Evolutionary conservation across 2,888 invertebrate genomes (phyloP), one percentile per base, ranked within the genome.

Genomic region (Cryptocephalus moraei): DNA sequence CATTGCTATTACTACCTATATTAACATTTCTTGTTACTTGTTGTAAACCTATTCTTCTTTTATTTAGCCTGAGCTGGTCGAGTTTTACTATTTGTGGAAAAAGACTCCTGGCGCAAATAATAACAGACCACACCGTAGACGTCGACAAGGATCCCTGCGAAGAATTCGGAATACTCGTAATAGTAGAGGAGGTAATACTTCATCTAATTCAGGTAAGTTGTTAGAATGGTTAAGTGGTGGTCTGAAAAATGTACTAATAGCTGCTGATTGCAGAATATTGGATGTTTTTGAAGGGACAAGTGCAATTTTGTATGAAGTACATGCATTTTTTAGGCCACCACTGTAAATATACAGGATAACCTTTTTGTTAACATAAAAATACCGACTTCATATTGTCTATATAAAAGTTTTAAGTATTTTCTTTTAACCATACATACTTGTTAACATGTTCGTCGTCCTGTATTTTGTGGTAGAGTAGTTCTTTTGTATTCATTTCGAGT

Each of bases 21-120:
- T n/a, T n/a, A n/a, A n/a, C n/a, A n/a, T 45, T 46, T 40, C 36
- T 31, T 39, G 33, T 47, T 48, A 39, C 33, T n/a, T n/a, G n/a
- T n/a, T n/a, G n/a, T 43, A 32, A 33, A 39, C 10, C 13, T n/a
- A 32, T n/a, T 8, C 34, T 44, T 39, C 44, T 46, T 22, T 22
- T 6, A 58, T 64, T 63, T 56, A 86, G 85, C 86, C 93, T 47
- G 96, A 99, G 70, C 75, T 99, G 65, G 95, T 99, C 46, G 95
- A 96, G 71, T 99, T 92, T 75, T 99, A 99, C 74, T 99, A 99
- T 75, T 78, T 95, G 66, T 99, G 99, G 99, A 99, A 99, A 77
- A 99, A 97, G 76, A 95, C 96, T 36, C 93, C 96, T 13, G 93
- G 93, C 62, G 97, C 97, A 52, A 91, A 92, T 70, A 93, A 91